phyloP scores from a whole-genome alignment of 1,140 invertebrate genomes.

The Leptonema lineaticorne region DNA sequence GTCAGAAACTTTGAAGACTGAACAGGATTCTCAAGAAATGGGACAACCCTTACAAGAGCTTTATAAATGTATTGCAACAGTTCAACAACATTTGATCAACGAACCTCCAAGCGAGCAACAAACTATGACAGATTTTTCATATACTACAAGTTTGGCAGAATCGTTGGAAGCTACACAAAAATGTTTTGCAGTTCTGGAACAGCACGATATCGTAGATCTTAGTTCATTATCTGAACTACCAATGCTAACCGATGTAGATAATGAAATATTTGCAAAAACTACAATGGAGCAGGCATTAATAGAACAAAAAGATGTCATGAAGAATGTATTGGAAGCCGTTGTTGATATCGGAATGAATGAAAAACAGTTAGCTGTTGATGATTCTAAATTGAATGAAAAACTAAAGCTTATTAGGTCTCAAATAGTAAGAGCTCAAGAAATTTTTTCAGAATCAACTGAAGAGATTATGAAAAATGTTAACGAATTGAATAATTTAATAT shows the following conservation, averaged over 20 bases:
- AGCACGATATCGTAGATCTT: slow-evolving; percentile 31
- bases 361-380: neutral
- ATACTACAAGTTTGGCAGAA: slow-evolving; percentile 33
- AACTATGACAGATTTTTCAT: slow-evolving; percentile 28
- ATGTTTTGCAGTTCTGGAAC: slow-evolving; percentile 39
- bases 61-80: slow-evolving; percentile 47
- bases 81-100: slow-evolving; percentile 43
- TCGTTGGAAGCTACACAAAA: slow-evolving; percentile 40
- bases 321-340: neutral
- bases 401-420: slow-evolving; percentile 46
- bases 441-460: slow-evolving; percentile 45
- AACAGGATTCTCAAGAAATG: neutral
- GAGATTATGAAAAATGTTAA: slow-evolving; percentile 36
- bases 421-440: slow-evolving; percentile 45
- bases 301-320: slow-evolving; percentile 25
- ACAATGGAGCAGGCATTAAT: slow-evolving; percentile 32
- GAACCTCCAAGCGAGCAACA: slow-evolving; percentile 34
- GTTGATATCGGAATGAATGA: slow-evolving; percentile 10
- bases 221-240: slow-evolving; percentile 12
- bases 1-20: neutral
- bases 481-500: slow-evolving; percentile 43
- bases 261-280: slow-evolving; percentile 5
- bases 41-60: slow-evolving; percentile 51
- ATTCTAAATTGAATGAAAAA: slow-evolving; percentile 39
- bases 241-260: slow-evolving; percentile 6